These are phyloP conservation scores for Pongo pygmaeus DNA, from an alignment of 2,113 vertebrate species.

Conservation along the genomic window DNA sequence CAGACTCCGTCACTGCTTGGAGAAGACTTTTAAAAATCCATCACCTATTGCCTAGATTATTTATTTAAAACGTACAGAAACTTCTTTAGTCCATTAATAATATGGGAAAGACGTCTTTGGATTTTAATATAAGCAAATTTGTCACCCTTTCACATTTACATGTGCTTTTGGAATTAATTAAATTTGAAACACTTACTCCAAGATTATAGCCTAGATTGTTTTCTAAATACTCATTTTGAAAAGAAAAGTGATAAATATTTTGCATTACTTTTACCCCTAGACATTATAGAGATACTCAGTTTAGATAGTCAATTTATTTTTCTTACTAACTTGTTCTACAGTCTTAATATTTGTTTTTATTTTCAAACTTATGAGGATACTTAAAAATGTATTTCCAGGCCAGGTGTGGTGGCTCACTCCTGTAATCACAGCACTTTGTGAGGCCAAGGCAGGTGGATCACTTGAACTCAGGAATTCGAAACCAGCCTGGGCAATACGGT, in stretches of 20 bases:
- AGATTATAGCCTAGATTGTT: background rate
- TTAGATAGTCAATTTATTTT: background rate
- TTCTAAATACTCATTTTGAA: background rate
- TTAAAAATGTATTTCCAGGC: background rate
- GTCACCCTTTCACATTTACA: background rate
- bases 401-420: no score
- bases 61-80: constrained; percentile 35
- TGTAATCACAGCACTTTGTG: no score
- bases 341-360: background rate
- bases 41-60: background rate
- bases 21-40: constrained; percentile 20
- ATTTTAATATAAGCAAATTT: constrained; percentile 34
- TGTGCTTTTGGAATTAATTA: background rate
- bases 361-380: background rate
- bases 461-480: no score
- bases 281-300: background rate
- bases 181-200: background rate
- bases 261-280: background rate
- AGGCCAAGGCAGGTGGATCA: no score
- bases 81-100: background rate
- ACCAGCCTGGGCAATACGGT: no score
- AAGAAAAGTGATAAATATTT: background rate
- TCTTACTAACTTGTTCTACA: background rate
- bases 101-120: background rate
- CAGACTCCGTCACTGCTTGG: constrained; percentile 24